Evolutionary conservation across 2,888 invertebrate species (phyloP), one percentile per base, ranked within the genome.

Genomic region (Synanthedon formicaeformis): DNA sequence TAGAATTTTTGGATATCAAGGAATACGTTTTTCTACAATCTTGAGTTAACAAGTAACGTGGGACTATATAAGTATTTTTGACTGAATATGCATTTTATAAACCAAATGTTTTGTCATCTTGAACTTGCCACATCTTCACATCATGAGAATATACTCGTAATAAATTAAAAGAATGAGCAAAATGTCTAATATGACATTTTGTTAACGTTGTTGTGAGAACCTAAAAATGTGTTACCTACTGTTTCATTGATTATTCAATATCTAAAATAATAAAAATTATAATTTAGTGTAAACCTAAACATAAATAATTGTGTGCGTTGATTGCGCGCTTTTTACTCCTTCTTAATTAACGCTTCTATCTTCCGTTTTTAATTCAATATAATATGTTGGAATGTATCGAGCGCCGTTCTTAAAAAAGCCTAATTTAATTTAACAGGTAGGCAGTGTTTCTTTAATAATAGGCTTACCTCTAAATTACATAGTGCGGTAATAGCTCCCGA

Each of bases 371-470:
- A 75, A 75, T 75, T 71, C 67, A 63, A 69, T 60, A 67, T 67
- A 71, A 70, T 74, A 72, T 63, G 57, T 52, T 54, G 76, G 77
- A 80, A 81, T 80, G 76, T 62, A 55, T 57, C 64, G 66, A 75
- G 75, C 78, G 76, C 81, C 78, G 79, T 78, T 78, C 78, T 80
- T 81, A 81, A 85, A 83, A 59, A 82, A 79, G 81, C 79, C 82
- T 87, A 87, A 87, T 86, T 86, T 87, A 87, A 87, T 86, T 87
- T 85, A 85, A 86, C 79, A 85, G 86, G 86, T 84, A 85, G 85
- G 86, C 86, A 81, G 81, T 64, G 77, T 72, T 78, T 75, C 75
- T 81, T 81, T 86, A 87, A 87, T 86, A 78, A 87, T 81, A 86
- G 86, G 78, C 73, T 76, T 79, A 78, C 78, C 66, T 69, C 71